These are phyloP conservation scores for Hyla sarda DNA, from an alignment of 2,113 vertebrate species.

Conservation along the genomic window DNA sequence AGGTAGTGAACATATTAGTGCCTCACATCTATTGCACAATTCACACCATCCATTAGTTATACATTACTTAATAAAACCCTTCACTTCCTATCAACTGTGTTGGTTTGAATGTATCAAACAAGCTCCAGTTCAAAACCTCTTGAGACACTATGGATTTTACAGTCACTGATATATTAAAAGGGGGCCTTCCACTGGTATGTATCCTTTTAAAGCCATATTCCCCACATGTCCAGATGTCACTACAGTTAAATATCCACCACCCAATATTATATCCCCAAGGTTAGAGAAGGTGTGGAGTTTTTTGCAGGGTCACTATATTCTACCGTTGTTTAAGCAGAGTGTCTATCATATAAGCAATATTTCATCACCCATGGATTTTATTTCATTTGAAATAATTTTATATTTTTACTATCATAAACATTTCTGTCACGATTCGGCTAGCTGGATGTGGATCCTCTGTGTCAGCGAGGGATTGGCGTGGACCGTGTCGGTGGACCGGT, in stretches of 20 bases:
- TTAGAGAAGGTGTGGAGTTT: not conserved
- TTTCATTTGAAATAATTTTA: not conserved
- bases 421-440: too few relatives aligned
- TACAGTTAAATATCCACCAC: not conserved
- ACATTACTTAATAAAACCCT: slow-evolving; percentile 9
- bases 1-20: not conserved
- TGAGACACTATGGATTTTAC: not conserved
- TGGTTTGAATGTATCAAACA: not conserved
- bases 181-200: not conserved
- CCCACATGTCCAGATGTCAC: not conserved
- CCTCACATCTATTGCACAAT: not conserved
- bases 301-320: too few relatives aligned
- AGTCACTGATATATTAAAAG: not conserved
- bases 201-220: not conserved
- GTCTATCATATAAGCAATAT: not conserved
- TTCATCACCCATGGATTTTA: not conserved
- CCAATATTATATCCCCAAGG: not conserved
- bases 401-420: not conserved
- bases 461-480: too few relatives aligned
- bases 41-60: slow-evolving; percentile 26
- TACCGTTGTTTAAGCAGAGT: too few relatives aligned
- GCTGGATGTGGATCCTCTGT: too few relatives aligned
- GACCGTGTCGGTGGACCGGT: too few relatives aligned
- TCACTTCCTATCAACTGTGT: not conserved
- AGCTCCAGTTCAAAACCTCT: not conserved